Base-by-base conservation (phyloP, 1,140 invertebrate species). In the Eubasilissa regina region DNA sequence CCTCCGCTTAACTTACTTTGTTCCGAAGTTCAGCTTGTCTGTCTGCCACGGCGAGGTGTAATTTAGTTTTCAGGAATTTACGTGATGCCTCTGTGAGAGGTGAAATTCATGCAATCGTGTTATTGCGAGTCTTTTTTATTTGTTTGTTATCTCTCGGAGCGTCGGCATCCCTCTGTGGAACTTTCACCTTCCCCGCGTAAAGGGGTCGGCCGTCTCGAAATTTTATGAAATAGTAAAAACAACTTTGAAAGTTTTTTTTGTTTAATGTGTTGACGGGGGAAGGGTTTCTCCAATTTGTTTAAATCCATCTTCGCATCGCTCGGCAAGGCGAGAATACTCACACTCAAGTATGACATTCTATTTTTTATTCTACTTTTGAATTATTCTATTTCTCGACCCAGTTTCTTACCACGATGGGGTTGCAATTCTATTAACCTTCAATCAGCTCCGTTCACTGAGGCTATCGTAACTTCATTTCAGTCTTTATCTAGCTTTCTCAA, bases 31-130 rank as follows among this genome's bases (percentile, higher is more conserved):
- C 75, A 68, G 74, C 75, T 79, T 70, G 79, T 77, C 79, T 73
- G 68, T 62, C 75, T 53, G 73, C 17, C 75, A 55, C 75, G 70
- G 47, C 47, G 77, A 81, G 80, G 80, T 81, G 77, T 81, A 81
- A 81, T 81, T 81, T 81, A 81, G 80, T 81, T 81, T 81, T 81
- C 72, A 76, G 48, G 64, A 81, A 81, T 81, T 81, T 81, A 78
- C 80, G 76, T 78, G 80, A 81, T 76, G 80, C 77, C 80, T 81
- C 75, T 25, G 78, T 75, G 62, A 76, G 70, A 79, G 80, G 77
- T 70, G 60, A 72, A 76, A 75, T 81, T 79, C 80, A 72, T 79
- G 80, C 80, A 79, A 81, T 81, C 64, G 60, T 68, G 77, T 81
- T 78, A 78, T 79, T 79, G 80, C 68, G 62, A 75, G 35, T 55